Evolutionary conservation across 2,113 vertebrate species (phyloP), one percentile per base, ranked within the genome.

Genomic region (Bos javanicus): DNA sequence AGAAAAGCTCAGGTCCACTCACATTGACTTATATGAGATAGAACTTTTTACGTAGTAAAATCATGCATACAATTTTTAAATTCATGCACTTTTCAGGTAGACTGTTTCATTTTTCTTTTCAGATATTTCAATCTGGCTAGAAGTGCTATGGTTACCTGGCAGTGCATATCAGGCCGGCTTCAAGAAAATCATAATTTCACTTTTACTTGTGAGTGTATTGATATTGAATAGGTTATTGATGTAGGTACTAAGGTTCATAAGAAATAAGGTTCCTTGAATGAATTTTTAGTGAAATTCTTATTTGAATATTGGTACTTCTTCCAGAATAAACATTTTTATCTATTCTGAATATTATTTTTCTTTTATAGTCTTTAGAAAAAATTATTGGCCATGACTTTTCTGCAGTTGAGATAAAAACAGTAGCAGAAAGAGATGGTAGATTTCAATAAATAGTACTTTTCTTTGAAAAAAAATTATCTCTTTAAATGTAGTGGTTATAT

Each of bases 251-350:
- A 12, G 3, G 4, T 30, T 13, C 57, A 90, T 82, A 39, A 84
- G 50, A 59, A 30, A 26, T 83, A 50, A 87, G 21, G 6, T 83
- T 76, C 48, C 90, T 64, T 74, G 36, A 67, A 39, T 1, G 86
- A 54, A 88, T 50, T 84, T 94, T 87, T 80, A 76, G 46, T 57
- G 71, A 97, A 85, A 90, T 92, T 52, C 3, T 87, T 33, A 56
- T 87, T 96, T 92, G 39, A 94, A 84, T 90, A 94, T 64, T 36
- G 26, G 2, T 4, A 80, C 52, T 80, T 96, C 25, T 92, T 94
- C 36, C 30, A 87, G 23, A 92, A 80, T 54, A 74, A 17, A 62
- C 14, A 43, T 43, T 93, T 78, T 56, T 6, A 87, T 94, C 13
- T 67, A 3, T 88, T 50, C 25, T 74, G 25, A 64, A 28, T 78